Evolutionary conservation across 2,797 vertebrate genomes (phyloP), one percentile per base, ranked within the genome.

Genomic region (Pachyuromys duprasi): DNA sequence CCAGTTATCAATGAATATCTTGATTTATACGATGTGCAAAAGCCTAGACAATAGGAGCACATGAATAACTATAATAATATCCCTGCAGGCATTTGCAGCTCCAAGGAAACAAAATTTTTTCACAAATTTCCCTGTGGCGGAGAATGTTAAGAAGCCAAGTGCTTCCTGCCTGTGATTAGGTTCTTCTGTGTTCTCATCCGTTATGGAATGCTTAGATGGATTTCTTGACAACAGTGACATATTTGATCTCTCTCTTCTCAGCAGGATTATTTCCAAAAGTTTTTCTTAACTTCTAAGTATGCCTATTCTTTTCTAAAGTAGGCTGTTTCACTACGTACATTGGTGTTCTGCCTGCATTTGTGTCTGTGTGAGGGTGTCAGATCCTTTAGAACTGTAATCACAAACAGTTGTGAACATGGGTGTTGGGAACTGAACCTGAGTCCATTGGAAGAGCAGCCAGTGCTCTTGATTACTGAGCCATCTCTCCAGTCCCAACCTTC

Each of bases 201-300:
- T 87, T 63, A 45, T 42, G 53, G 55, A 12, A 26, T 1, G 12
- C 22, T 45, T 62, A 55, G 63, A 36, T 60, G 69, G 7, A 76
- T 84, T 88, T 91, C 8, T 62, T 80, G 53, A 92, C 12, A 14
- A 86, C 42, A 81, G 53, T 86, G 36, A 83, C 24, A 22, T 75
- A 45, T 36, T 39, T 88, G 31, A 79, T 94, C 80, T 93, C 33
- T 65, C 53, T n/a, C 13, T 95, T 91, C 63, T 92, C n/a, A 31
- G 8, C 3, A 93, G 36, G 69, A 65, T 94, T 70, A 53, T 45
- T 94, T 92, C 26, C 8, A 88, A 93, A 87, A 82, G 39, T 4
- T 92, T 88, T 60, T 90, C 90, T 57, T 57, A 74, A 53, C 91
- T 94, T 84, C 81, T 93, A 76, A 79, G 49, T 63, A 82, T 39